Percentiles rank a stretch among this genome's conserved stretches.
These are phyloP conservation scores for Holotrichia oblita DNA, from an alignment of 1,140 invertebrate species.

Conservation along the genomic window DNA sequence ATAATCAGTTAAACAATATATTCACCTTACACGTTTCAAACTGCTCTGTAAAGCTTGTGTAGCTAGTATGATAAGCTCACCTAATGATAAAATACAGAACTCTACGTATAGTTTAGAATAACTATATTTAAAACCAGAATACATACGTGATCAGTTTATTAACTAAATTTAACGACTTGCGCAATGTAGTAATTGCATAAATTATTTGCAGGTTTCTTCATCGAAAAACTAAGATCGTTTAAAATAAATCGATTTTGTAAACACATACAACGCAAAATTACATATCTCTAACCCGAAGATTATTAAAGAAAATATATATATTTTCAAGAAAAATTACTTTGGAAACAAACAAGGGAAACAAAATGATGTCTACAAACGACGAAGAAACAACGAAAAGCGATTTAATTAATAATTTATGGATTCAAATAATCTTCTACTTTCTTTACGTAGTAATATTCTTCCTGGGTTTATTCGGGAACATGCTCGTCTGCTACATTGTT, in stretches of 20 bases:
- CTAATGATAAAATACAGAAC: not conserved
- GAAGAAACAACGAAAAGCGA: slow-evolving; percentile 40
- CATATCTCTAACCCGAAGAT: not conserved
- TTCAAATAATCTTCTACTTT: slow-evolving; percentile 81
- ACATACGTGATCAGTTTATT: no score
- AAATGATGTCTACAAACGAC: slow-evolving; percentile 37
- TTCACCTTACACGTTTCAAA: not conserved
- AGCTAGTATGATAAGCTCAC: not conserved
- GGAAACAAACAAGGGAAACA: not conserved
- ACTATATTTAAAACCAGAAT: no score
- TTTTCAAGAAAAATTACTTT: not conserved
- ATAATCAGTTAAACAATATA: not conserved
- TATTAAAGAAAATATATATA: no score
- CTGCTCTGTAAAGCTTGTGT: not conserved
- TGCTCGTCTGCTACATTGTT: slow-evolving; percentile 91
- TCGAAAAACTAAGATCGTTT: not conserved
- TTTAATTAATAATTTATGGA: slow-evolving; percentile 69
- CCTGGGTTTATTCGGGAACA: slow-evolving; percentile 89
- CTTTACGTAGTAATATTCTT: slow-evolving; percentile 86
- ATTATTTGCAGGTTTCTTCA: slow-evolving; percentile 29
- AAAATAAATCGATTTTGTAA: not conserved
- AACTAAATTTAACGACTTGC: not conserved
- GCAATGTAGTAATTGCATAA: slow-evolving; percentile 3
- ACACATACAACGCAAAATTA: not conserved
- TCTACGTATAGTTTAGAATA: no score